These are phyloP conservation scores for Calypte anna DNA, from an alignment of 2,113 vertebrate species.

Conservation along the genomic window DNA sequence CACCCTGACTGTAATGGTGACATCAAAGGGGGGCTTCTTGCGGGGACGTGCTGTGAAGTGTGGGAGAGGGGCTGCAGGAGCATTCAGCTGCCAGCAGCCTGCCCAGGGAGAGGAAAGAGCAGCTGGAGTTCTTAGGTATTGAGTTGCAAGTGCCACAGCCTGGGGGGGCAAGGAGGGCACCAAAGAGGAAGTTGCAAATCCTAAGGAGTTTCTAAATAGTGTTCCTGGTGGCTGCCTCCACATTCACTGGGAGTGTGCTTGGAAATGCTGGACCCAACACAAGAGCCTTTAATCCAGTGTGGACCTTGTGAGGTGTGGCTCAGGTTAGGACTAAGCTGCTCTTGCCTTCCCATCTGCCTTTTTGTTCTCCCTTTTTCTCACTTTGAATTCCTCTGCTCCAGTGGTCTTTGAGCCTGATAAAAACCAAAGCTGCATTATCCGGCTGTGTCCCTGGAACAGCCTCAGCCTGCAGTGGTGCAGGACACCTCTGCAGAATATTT, in stretches of 20 bases:
- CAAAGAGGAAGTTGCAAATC: neutral
- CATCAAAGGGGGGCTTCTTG: too few species aligned
- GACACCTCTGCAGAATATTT: neutral
- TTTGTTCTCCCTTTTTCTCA: neutral
- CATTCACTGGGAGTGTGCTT: neutral
- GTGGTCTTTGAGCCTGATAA: neutral
- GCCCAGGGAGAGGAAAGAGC: neutral
- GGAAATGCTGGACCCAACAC: neutral
- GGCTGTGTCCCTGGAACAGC: neutral
- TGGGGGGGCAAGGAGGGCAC: neutral
- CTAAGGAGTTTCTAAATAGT: neutral
- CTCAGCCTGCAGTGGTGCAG: neutral
- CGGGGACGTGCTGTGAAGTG: neutral
- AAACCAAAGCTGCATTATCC: neutral
- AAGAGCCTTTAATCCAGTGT: neutral
- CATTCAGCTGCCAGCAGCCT: neutral
- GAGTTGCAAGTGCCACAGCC: neutral
- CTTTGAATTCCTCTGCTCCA: neutral
- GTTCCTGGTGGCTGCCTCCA: neutral
- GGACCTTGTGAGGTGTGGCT: neutral
- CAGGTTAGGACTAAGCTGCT: neutral
- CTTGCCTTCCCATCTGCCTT: neutral
- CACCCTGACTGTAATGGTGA: fast-evolving
- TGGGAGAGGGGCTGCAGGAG: too few species aligned
- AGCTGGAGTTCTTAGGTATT: neutral